phyloP scores from a whole-genome alignment of 2,113 vertebrate species.

The Chionodraco myersi region DNA sequence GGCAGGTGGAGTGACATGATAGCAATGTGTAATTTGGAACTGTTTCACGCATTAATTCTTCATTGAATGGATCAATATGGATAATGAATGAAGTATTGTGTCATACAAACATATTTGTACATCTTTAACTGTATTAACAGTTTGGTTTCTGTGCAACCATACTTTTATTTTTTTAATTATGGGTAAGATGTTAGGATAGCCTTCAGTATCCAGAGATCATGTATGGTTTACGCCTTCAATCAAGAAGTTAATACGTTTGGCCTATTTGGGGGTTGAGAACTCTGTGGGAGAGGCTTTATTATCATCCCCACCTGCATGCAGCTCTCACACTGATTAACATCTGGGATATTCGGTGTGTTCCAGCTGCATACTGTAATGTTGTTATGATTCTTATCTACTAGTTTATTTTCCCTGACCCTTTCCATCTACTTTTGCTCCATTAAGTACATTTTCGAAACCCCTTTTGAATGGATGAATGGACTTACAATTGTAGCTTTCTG shows the following conservation, averaged over 20 bases:
- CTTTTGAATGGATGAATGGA: slow-evolving; percentile 21
- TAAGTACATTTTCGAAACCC: slow-evolving; percentile 28
- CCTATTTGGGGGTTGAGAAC: neutral
- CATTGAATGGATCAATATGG: too few relatives aligned
- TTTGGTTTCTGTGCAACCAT: too few relatives aligned
- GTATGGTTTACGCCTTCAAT: neutral
- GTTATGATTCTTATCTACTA: slow-evolving; percentile 6
- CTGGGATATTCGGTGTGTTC: neutral
- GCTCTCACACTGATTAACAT: neutral
- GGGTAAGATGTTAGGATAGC: too few relatives aligned
- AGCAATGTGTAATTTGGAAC: neutral
- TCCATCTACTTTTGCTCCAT: slow-evolving; percentile 20
- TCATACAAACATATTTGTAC: too few relatives aligned
- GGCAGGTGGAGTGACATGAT: neutral
- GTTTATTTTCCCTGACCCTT: neutral
- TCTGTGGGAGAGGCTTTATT: neutral
- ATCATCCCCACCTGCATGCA: neutral
- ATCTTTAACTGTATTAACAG: too few relatives aligned
- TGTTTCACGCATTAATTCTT: too few relatives aligned
- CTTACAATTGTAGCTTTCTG: slow-evolving; percentile 13
- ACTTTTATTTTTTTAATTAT: too few relatives aligned
- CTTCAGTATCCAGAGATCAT: too few relatives aligned
- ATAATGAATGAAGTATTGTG: too few relatives aligned
- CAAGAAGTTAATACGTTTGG: fast-evolving
- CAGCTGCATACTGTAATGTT: neutral